Percentiles rank a stretch among this genome's conserved stretches.
These are phyloP conservation scores for Sandelia bainsii DNA, from an alignment of 2,797 vertebrate species.

Conservation along the genomic window DNA sequence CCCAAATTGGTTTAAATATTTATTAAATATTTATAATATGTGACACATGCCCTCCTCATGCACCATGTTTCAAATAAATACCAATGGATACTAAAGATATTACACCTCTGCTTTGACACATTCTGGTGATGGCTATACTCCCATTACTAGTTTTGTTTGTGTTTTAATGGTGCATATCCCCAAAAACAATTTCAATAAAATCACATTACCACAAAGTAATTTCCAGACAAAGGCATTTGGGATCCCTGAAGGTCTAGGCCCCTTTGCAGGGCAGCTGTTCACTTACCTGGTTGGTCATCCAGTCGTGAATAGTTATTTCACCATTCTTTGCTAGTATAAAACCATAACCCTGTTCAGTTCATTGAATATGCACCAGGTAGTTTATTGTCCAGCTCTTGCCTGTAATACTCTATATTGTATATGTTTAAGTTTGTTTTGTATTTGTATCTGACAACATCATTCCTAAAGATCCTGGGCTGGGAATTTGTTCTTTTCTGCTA, in stretches of 20 bases:
- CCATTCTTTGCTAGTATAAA: neutral
- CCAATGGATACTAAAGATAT: neutral
- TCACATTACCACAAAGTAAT: slow-evolving; percentile 17
- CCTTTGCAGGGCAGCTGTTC: neutral
- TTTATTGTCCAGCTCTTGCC: neutral
- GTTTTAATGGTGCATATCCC: slow-evolving; percentile 1
- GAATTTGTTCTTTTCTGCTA: neutral
- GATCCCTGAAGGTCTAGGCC: neutral
- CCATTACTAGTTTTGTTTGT: neutral
- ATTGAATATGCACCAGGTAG: neutral
- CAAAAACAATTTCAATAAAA: slow-evolving; percentile 15
- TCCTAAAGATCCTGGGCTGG: neutral
- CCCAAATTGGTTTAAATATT: neutral
- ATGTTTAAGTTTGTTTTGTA: neutral
- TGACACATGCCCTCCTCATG: neutral
- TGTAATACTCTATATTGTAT: neutral
- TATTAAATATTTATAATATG: neutral
- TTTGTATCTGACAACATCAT: neutral
- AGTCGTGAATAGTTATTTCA: slow-evolving; percentile 24
- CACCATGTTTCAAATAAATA: neutral
- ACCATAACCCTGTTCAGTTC: neutral
- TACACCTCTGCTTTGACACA: neutral
- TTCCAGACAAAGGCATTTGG: neutral
- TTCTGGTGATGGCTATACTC: neutral
- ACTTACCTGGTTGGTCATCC: slow-evolving; percentile 1